Conservation (phyloP, 2,888 invertebrate species). For the Netelia inedita region DNA sequence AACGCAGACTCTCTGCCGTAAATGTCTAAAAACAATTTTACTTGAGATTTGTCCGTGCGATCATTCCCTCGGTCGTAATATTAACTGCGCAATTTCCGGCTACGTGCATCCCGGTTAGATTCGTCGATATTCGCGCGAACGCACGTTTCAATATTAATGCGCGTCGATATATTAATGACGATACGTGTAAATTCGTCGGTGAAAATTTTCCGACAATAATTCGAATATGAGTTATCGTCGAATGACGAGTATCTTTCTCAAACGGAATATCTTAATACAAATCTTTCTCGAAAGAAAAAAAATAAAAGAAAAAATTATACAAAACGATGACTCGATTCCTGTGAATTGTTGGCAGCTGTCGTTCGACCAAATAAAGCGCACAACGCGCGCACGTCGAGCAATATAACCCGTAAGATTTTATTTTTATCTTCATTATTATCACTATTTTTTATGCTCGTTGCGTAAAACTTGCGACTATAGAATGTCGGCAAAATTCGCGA, state of each 20-base stretch:
- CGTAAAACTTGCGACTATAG: conserved; percentile 23
- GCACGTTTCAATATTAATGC: no score
- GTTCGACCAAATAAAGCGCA: conserved; percentile 9
- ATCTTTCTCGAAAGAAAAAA: neutral
- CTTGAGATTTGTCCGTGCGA: conserved; percentile 47
- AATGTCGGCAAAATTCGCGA: conserved; percentile 33
- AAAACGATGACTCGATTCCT: neutral
- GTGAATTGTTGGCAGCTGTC: conserved; percentile 11
- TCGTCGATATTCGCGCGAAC: neutral
- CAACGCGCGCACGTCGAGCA: neutral
- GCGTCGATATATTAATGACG: no score
- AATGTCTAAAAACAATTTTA: conserved; percentile 69
- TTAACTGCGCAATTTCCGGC: conserved; percentile 59
- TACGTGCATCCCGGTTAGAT: conserved; percentile 38
- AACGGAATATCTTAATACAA: no score
- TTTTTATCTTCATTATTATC: conserved; percentile 11
- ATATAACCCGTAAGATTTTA: conserved; percentile 10
- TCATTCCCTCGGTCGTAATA: conserved; percentile 39
- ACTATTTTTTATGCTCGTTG: conserved; percentile 18
- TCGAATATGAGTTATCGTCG: no score
- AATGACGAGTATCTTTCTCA: no score
- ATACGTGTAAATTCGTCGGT: no score
- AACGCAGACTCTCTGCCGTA: conserved; percentile 51
- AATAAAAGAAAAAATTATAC: conserved; percentile 20
- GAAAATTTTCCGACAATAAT: no score